phyloP scores from a whole-genome alignment of 2,113 vertebrate species.

The Sigmodon hispidus region DNA sequence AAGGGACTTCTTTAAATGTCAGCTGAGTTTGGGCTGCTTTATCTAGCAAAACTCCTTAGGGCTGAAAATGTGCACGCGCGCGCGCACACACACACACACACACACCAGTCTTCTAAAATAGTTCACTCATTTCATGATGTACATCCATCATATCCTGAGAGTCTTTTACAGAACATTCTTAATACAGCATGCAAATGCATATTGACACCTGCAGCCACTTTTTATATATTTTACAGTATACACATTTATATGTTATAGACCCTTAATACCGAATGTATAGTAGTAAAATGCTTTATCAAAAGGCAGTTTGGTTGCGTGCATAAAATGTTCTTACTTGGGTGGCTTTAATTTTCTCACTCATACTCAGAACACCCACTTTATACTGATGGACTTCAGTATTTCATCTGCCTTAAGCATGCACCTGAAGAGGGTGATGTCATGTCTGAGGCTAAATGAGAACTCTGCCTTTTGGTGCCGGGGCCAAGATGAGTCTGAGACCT shows the following conservation, averaged over 20 bases:
- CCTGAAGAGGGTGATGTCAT: background rate
- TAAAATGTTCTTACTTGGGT: constrained; percentile 39
- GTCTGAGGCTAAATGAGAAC: background rate
- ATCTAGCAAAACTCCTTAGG: constrained; percentile 44
- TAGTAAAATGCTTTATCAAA: constrained; percentile 69
- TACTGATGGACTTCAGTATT: constrained; percentile 27
- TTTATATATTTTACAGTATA: constrained; percentile 38
- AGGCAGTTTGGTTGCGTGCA: constrained; percentile 60
- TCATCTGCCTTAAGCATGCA: constrained; percentile 9
- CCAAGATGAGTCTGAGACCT: background rate
- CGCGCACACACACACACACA: no score
- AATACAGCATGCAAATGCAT: constrained; percentile 25
- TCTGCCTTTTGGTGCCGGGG: accelerated
- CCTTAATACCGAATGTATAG: constrained; percentile 60
- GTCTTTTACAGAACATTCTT: constrained; percentile 55
- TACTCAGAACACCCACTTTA: background rate
- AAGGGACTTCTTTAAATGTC: constrained; percentile 68
- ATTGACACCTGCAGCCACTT: constrained; percentile 71
- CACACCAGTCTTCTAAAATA: constrained; percentile 3
- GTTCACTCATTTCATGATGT: background rate
- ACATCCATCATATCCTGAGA: constrained; percentile 19
- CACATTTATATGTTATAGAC: constrained; percentile 64
- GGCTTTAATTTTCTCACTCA: constrained; percentile 54
- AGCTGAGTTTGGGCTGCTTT: constrained; percentile 53
- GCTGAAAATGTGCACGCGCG: background rate